phyloP scores from a whole-genome alignment of 2,113 vertebrate genomes.

The Oncorhynchus gorbuscha region DNA sequence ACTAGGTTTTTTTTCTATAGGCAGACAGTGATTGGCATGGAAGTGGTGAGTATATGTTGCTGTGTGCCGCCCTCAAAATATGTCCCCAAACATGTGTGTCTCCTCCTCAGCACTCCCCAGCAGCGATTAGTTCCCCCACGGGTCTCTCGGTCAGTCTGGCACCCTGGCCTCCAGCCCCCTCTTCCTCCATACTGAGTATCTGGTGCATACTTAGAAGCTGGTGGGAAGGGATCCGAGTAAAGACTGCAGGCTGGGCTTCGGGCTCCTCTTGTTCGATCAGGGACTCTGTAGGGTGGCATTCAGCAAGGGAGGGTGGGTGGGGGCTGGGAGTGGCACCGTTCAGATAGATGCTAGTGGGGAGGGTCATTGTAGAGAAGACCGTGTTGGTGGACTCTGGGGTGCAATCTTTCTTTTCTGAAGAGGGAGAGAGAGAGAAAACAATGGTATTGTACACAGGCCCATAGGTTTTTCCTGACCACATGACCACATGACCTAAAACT shows the following conservation, averaged over 20 bases:
- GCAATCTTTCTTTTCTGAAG: conserved; percentile 69
- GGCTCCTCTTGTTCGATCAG: conserved; percentile 50
- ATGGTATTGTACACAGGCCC: too few species aligned
- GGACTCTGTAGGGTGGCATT: conserved; percentile 51
- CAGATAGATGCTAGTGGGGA: conserved; percentile 66
- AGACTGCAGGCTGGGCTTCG: conserved; percentile 50
- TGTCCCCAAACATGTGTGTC: neutral
- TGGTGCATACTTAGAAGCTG: conserved; percentile 75
- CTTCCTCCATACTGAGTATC: conserved; percentile 72
- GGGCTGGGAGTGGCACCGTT: conserved; percentile 70
- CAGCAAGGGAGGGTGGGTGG: conserved; percentile 67
- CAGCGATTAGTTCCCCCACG: conserved; percentile 73
- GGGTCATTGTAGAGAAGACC: conserved; percentile 68
- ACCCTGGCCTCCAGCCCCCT: conserved; percentile 63
- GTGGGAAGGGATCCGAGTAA: conserved; percentile 67
- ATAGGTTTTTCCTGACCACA: neutral
- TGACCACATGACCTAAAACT: neutral
- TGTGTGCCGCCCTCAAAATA: too few species aligned
- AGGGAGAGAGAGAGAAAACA: conserved; percentile 12
- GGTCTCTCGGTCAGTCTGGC: conserved; percentile 68
- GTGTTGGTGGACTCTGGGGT: conserved; percentile 65
- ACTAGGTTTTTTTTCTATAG: conserved; percentile 35
- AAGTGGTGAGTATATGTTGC: conserved; percentile 27
- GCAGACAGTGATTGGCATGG: conserved; percentile 21
- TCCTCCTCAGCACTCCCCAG: conserved; percentile 74